These are phyloP conservation scores for Haemorhous mexicanus DNA, from an alignment of 2,113 vertebrate species.

Conservation along the genomic window DNA sequence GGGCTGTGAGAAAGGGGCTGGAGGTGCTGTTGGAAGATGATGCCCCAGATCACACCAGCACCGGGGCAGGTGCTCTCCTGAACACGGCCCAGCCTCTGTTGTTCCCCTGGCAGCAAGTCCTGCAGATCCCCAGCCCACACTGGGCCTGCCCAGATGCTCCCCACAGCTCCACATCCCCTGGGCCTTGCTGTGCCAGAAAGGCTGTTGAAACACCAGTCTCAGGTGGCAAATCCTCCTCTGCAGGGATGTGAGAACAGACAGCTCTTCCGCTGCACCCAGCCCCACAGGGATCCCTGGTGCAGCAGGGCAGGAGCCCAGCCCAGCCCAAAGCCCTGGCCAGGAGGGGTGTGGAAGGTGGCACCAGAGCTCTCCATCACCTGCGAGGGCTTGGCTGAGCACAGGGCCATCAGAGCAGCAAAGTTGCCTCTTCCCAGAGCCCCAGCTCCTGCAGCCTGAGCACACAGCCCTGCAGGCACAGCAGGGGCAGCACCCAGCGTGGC, in stretches of 20 bases:
- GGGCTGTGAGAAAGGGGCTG: neutral
- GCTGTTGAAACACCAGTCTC: neutral
- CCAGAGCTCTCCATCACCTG: neutral
- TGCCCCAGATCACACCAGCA: fast-evolving
- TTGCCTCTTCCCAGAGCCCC: neutral
- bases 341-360: neutral
- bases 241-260: neutral
- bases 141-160: neutral
- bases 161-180: neutral
- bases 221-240: neutral
- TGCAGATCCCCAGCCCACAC: neutral
- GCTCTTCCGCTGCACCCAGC: neutral
- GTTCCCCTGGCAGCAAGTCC: neutral
- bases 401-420: neutral
- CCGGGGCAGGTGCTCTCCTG: neutral
- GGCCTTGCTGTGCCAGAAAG: neutral
- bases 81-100: neutral
- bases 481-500: neutral
- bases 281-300: neutral
- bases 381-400: fast-evolving
- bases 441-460: neutral
- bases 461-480: neutral
- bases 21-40: neutral
- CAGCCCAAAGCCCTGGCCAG: neutral
- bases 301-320: neutral